Percentiles rank a stretch among this genome's conserved stretches.
Conservation (phyloP, 2,797 vertebrate species). For the Pempheris klunzingeri region DNA sequence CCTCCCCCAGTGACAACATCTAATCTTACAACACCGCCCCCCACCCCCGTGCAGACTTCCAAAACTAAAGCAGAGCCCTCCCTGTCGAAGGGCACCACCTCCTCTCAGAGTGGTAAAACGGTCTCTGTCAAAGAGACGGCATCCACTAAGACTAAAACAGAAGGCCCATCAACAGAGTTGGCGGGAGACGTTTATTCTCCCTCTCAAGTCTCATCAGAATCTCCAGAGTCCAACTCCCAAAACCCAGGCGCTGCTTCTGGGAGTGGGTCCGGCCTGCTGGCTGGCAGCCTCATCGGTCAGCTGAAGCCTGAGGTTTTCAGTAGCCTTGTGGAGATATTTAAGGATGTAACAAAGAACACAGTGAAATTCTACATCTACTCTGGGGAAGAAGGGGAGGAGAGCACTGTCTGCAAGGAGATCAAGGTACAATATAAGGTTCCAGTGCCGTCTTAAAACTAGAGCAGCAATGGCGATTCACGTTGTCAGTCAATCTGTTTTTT, state of each 20-base stretch:
- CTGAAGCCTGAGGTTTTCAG: conserved; percentile 93
- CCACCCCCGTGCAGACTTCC: conserved; percentile 44
- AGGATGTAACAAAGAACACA: conserved; percentile 93
- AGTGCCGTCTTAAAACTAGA: too few relatives aligned
- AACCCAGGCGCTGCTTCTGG: conserved; percentile 38
- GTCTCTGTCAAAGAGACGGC: conserved; percentile 53
- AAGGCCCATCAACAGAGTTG: conserved; percentile 38
- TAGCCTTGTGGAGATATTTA: conserved; percentile 93
- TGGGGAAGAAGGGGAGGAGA: conserved; percentile 88
- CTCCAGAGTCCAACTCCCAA: conserved; percentile 60
- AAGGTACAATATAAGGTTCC: conserved; percentile 85
- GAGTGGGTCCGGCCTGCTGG: conserved; percentile 66
- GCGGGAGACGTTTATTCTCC: conserved; percentile 75
- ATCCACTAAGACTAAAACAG: conserved; percentile 55
- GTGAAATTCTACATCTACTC: conserved; percentile 97
- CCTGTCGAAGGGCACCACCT: conserved; percentile 36
- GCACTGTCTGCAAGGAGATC: conserved; percentile 92
- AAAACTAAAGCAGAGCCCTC: conserved; percentile 66
- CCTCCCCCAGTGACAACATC: conserved; percentile 53
- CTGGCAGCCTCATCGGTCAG: conserved; percentile 90
- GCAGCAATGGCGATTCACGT: too few relatives aligned
- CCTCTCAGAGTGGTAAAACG: conserved; percentile 55
- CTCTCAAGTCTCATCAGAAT: conserved; percentile 65
- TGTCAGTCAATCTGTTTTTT: too few relatives aligned
- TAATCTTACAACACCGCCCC: conserved; percentile 49